Conservation (phyloP, 2,888 invertebrate genomes). For the Rhagonycha lutea region DNA sequence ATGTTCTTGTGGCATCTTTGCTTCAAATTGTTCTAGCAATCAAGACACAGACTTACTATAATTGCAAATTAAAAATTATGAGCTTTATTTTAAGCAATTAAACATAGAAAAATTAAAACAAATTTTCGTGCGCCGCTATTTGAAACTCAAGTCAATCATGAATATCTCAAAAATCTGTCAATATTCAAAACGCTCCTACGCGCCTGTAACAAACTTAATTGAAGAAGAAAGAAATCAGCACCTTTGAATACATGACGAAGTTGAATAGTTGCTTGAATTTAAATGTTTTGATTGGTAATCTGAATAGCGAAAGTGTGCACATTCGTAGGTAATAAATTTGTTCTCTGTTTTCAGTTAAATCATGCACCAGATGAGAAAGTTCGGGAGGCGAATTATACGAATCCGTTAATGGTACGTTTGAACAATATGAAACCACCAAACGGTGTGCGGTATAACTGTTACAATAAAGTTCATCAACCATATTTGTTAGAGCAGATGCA, state of each 20-base stretch:
- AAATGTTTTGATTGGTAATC: neutral
- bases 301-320: neutral
- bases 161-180: no score
- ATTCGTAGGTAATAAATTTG: neutral
- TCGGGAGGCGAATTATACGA: slow-evolving; percentile 54
- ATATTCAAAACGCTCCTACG: no score
- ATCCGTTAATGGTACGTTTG: slow-evolving; percentile 32
- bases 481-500: slow-evolving; percentile 58
- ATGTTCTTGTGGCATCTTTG: no score
- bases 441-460: slow-evolving; percentile 43
- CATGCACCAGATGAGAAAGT: slow-evolving; percentile 67
- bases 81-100: no score
- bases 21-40: no score
- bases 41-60: no score
- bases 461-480: slow-evolving; percentile 33
- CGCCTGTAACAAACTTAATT: neutral
- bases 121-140: no score
- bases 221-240: neutral
- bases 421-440: slow-evolving; percentile 43
- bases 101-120: no score
- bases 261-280: neutral
- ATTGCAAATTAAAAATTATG: no score
- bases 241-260: neutral
- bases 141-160: no score
- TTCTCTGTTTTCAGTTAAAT: slow-evolving; percentile 58